These are phyloP conservation scores for Chaitophorus viminalis DNA, from an alignment of 2,888 invertebrate species.

Conservation along the genomic window DNA sequence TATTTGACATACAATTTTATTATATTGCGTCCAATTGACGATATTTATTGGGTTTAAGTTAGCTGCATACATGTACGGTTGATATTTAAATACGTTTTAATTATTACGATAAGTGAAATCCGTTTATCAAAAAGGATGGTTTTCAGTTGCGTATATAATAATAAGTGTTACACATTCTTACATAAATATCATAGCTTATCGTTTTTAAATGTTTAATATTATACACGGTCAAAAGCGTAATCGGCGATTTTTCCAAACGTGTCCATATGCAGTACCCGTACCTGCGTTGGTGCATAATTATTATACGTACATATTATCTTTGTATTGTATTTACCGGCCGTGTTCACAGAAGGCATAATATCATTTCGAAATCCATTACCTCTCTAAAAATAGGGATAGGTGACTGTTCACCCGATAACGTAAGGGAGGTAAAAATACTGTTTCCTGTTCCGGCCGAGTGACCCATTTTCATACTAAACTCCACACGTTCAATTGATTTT, in stretches of 20 bases:
- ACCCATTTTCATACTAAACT: neutral
- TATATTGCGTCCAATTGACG: no score
- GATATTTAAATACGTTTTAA: neutral
- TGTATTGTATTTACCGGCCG: neutral
- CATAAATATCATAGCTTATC: neutral
- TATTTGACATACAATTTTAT: neutral
- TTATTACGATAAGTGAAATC: neutral
- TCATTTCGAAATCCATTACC: constrained; percentile 1
- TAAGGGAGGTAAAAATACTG: neutral
- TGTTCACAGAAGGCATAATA: neutral
- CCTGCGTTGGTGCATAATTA: no score
- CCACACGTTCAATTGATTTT: constrained; percentile 21
- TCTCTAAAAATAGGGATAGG: neutral
- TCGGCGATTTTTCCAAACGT: neutral
- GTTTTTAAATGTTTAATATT: neutral
- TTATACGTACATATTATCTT: neutral
- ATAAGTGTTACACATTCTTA: no score
- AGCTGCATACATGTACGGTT: neutral
- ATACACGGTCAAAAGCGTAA: neutral
- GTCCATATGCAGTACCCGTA: no score
- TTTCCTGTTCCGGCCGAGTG: neutral
- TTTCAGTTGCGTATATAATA: neutral
- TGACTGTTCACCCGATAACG: neutral
- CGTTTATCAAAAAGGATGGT: neutral
- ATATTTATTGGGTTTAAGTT: neutral